Evolutionary conservation across 2,888 invertebrate genomes (phyloP).

Genomic region (Sinopyrophorus schimmeli): DNA sequence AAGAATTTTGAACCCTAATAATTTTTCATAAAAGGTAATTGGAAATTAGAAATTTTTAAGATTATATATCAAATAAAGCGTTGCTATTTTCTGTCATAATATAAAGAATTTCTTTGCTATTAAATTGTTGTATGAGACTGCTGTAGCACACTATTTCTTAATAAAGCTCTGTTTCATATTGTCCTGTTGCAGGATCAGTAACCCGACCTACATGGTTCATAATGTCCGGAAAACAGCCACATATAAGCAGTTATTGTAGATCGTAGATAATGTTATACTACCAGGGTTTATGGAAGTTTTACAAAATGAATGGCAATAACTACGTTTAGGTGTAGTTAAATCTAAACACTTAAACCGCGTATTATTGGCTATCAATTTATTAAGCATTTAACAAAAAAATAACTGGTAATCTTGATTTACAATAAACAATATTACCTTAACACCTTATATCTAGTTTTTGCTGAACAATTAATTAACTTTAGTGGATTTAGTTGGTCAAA

Average conservation of each 20-base stretch:
- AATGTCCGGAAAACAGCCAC: conserved; percentile 33
- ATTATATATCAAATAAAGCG: conserved; percentile 26
- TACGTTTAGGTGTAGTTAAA: no score
- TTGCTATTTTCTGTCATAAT: conserved; percentile 16
- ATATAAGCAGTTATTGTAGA: conserved; percentile 37
- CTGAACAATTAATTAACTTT: no score
- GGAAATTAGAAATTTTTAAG: not conserved
- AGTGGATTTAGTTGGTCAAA: no score
- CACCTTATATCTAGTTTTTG: no score
- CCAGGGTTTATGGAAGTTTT: conserved; percentile 24
- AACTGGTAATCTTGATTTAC: no score
- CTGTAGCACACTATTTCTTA: conserved; percentile 36
- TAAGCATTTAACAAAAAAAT: no score
- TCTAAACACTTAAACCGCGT: no score
- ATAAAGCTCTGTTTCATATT: conserved; percentile 36
- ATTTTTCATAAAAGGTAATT: no score
- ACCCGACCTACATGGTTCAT: conserved; percentile 35
- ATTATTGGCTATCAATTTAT: no score
- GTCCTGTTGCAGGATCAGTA: conserved; percentile 30
- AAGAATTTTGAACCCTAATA: no score
- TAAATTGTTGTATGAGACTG: conserved; percentile 26
- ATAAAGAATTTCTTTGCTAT: conserved; percentile 23
- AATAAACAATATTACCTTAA: no score
- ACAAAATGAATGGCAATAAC: conserved; percentile 21
- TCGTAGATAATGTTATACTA: conserved; percentile 34